Conservation (phyloP, 1,140 invertebrate species). For the Drosophila nikananu region DNA sequence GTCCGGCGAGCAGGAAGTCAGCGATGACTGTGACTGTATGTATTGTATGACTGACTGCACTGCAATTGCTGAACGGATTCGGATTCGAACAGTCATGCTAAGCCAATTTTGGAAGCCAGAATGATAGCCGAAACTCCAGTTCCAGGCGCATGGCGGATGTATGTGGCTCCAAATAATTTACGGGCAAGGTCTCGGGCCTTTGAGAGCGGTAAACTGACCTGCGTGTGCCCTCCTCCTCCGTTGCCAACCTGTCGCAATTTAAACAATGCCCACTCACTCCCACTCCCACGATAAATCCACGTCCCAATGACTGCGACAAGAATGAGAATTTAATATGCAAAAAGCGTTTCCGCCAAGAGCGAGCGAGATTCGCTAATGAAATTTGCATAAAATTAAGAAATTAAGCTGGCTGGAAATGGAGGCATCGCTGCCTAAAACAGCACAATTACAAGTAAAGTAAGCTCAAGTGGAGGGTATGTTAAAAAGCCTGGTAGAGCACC, state of each 20-base stretch:
- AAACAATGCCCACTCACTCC: conserved; percentile 26
- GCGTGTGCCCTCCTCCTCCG: conserved; percentile 15
- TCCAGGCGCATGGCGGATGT: conserved; percentile 27
- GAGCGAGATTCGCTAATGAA: conserved; percentile 53
- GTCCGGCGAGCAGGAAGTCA: conserved; percentile 34
- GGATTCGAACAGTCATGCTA: conserved; percentile 41
- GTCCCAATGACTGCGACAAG: conserved; percentile 35
- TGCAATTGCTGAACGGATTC: conserved; percentile 32
- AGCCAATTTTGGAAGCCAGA: conserved; percentile 33
- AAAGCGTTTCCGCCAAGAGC: conserved; percentile 64
- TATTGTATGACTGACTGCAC: conserved; percentile 24
- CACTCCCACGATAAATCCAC: conserved; percentile 68
- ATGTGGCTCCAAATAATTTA: conserved; percentile 24
- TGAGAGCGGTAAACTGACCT: conserved; percentile 34
- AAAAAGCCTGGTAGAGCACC: conserved; percentile 8
- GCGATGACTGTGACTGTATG: conserved; percentile 25
- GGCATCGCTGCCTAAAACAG: conserved; percentile 30
- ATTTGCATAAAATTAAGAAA: conserved; percentile 72
- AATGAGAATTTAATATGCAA: conserved; percentile 68
- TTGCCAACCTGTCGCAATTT: conserved; percentile 36
- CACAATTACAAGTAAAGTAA: conserved; percentile 34
- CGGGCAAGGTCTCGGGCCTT: conserved; percentile 25
- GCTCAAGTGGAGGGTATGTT: neutral
- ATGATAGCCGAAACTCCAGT: conserved; percentile 30
- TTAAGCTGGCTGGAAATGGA: conserved; percentile 23